Base-by-base conservation (phyloP, 92 coral and sea anemone species). In the Heteractis magnifica region DNA sequence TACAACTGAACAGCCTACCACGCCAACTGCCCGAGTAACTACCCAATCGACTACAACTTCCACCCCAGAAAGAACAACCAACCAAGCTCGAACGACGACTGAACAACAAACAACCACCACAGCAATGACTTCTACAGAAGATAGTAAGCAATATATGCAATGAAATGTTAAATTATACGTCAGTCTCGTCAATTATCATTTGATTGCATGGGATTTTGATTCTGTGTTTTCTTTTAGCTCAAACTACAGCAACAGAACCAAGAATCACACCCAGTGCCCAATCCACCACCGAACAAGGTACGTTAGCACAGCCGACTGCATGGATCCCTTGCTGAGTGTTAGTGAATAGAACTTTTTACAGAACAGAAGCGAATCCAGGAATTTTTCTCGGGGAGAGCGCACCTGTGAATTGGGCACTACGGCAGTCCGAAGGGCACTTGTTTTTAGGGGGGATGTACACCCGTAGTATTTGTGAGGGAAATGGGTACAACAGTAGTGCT, bases 231-330 rank as follows among this genome's bases (percentile, higher is more conserved):
- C 6, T 53, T 12, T 60, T 60, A 5, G 16, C 16, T 20, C 8
- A 68, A 23, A 68, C 12, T 6, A 23, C 73, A n/a, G 21, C 73
- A 21, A 20, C 73, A 68, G 49, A 68, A 68, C 23, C 73, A 6
- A 6, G 4, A 4, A 11, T 2, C 3, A 68, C 73, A 68, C 6
- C 73, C 4, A 68, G 44, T 11, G 10, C 19, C 6, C 73, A 68
- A 68, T 11, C 73, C 10, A 68, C 73, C 73, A 68, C 73, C 11
- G 49, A 68, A 68, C 73, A 68, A 68, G 73, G 73, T 68, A 1
- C 10, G 49, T 23, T 20, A 64, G 71, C 4, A 64, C 7, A 18
- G n/a, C 18, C 4, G 72, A 6, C 72, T 5, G 34, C 1, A 26
- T 26, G 34, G 34, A 26, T n/a, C n/a, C n/a, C n/a, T 26, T 26